Evolutionary conservation across 1,140 invertebrate genomes (phyloP).

Genomic region (Coenobita brevimanus): DNA sequence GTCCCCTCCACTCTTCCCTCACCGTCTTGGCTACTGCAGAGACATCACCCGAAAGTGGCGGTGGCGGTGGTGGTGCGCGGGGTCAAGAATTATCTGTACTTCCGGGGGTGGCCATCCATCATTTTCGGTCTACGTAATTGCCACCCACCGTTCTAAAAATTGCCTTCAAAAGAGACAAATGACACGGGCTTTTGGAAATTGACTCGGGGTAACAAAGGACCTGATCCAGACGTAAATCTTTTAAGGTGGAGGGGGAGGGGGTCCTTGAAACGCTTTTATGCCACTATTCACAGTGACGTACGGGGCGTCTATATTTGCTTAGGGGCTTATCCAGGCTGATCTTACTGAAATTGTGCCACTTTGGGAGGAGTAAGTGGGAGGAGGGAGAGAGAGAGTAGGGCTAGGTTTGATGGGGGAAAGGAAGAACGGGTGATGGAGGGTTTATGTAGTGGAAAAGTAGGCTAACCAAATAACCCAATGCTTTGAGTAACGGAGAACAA

Average conservation of each 20-base stretch:
- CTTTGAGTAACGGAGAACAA: too few relatives aligned
- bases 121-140: slow-evolving; percentile 47
- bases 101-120: slow-evolving; percentile 32
- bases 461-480: too few relatives aligned
- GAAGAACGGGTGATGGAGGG: too few relatives aligned
- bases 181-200: slow-evolving; percentile 55
- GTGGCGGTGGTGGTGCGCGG: too few relatives aligned
- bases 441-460: too few relatives aligned
- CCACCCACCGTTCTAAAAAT: slow-evolving; percentile 53
- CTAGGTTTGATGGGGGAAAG: neutral
- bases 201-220: slow-evolving; percentile 45
- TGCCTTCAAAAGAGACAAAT: slow-evolving; percentile 61
- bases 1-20: too few relatives aligned
- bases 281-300: slow-evolving; percentile 23
- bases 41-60: too few relatives aligned
- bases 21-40: too few relatives aligned
- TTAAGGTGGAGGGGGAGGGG: neutral
- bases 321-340: neutral
- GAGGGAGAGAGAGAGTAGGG: neutral
- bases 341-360: neutral
- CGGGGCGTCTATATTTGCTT: neutral
- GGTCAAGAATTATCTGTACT: too few relatives aligned
- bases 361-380: neutral
- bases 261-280: slow-evolving; percentile 19
- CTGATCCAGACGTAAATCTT: slow-evolving; percentile 58